phyloP scores from a whole-genome alignment of 1,140 invertebrate genomes.

The Galleria mellonella region DNA sequence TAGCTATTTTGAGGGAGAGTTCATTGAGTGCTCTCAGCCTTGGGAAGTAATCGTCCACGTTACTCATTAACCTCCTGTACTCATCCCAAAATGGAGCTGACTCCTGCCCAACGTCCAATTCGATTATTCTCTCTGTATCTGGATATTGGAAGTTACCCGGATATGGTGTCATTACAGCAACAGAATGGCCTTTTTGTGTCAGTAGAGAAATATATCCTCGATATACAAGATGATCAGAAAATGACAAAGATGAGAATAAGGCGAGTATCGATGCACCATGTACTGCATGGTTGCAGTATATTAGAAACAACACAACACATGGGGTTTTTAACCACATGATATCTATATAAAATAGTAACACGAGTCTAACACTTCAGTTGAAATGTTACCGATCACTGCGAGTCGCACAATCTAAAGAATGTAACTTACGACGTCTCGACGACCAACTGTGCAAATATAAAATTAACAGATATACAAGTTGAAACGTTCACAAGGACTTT shows the following conservation, averaged over 20 bases:
- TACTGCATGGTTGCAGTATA: constrained; percentile 22
- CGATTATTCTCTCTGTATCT: constrained; percentile 44
- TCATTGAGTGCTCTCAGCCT: constrained; percentile 42
- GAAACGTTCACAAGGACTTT: too few species aligned
- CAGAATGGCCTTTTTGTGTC: constrained; percentile 38
- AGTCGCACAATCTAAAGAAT: background rate
- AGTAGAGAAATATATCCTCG: constrained; percentile 47
- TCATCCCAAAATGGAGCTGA: constrained; percentile 49
- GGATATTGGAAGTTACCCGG: constrained; percentile 51
- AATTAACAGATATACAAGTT: background rate
- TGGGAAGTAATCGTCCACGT: constrained; percentile 47
- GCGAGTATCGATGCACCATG: constrained; percentile 51
- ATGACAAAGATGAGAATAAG: constrained; percentile 58
- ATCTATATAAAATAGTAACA: background rate
- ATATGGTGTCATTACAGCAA: constrained; percentile 61
- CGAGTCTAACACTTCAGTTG: background rate
- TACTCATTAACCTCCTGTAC: constrained; percentile 35
- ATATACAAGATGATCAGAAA: constrained; percentile 53
- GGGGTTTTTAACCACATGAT: constrained; percentile 28
- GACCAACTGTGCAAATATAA: constrained; percentile 2
- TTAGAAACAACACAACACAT: constrained; percentile 20
- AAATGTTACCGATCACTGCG: background rate
- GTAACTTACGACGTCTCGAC: too few species aligned
- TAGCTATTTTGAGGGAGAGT: constrained; percentile 42
- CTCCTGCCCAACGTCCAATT: constrained; percentile 46